Base-by-base conservation (phyloP, 2,113 vertebrate genomes). In the Beaufortia kweichowensis region DNA sequence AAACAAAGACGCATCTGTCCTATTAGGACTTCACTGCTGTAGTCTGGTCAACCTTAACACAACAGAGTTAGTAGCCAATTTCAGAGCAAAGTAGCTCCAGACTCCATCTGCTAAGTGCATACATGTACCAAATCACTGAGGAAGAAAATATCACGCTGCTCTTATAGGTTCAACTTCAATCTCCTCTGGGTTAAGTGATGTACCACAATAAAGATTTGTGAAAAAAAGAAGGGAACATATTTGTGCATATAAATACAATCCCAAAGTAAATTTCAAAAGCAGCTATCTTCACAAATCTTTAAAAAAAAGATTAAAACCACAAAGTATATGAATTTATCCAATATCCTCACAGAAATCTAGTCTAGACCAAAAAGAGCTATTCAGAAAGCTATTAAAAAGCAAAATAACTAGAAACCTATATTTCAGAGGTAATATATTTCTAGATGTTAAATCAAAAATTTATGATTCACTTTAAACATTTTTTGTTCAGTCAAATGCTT, bases 41-140 rank as follows among this genome's bases (percentile, higher is more conserved):
- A 62, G 59, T 23, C 41, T 59, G 63, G 59, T 50, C 72, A 62
- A 21, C 35, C 41, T 75, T 26, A 73, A 39, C 55, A 73, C n/a
- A 74, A 43, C 43, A 33, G 28, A 31, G 48, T 75, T 75, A 64
- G 14, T 19, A 50, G 19, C 33, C 55, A 50, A 75, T 55, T 64
- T 65, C 31, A 55, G 53, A 53, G 43, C 7, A 26, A 75, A 75
- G 61, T 10, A 62, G 15, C 28, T 19, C 29, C 31, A 57, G 68
- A 71, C 68, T 71, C 39, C 46, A 75, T 76, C 61, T 76, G 29
- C 62, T 41, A 55, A 63, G 31, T 39, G 73, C 43, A 55, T 55
- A 65, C n/a, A 7, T n/a, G n/a, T n/a, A 35, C 19, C 50, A 53
- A 76, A 56, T 35, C 68, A 57, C 68, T 57, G 11, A 5, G 31